Conservation (phyloP, 2,888 invertebrate genomes). For the Monopis laevigella region DNA sequence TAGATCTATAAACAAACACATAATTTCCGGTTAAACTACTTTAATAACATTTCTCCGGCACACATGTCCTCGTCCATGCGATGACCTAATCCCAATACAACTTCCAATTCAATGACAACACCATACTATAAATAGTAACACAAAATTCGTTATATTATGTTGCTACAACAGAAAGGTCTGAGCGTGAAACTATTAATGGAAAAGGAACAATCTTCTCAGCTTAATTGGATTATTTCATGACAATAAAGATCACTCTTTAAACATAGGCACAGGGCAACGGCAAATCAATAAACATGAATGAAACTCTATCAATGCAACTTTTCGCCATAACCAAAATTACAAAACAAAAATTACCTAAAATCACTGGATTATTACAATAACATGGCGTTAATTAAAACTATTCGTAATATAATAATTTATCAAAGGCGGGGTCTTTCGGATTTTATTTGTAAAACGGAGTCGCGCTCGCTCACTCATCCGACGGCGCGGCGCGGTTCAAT, state of each 20-base stretch:
- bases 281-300: slow-evolving; percentile 41
- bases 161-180: too few relatives aligned
- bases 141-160: slow-evolving; percentile 43
- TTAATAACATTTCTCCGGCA: slow-evolving; percentile 50
- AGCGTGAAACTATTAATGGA: too few relatives aligned
- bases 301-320: not conserved
- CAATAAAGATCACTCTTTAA: slow-evolving; percentile 16
- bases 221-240: slow-evolving; percentile 29
- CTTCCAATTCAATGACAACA: slow-evolving; percentile 63
- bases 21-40: slow-evolving; percentile 40
- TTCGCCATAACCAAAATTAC: not conserved
- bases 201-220: slow-evolving; percentile 25
- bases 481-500: slow-evolving; percentile 46
- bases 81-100: slow-evolving; percentile 63
- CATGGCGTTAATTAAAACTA: slow-evolving; percentile 28
- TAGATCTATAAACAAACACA: slow-evolving; percentile 56
- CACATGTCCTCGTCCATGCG: slow-evolving; percentile 58
- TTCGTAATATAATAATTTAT: slow-evolving; percentile 46
- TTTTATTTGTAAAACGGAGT: too few relatives aligned
- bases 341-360: slow-evolving; percentile 6
- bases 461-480: slow-evolving; percentile 52
- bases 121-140: slow-evolving; percentile 71
- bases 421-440: slow-evolving; percentile 53
- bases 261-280: slow-evolving; percentile 24
- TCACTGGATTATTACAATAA: not conserved